Percentiles rank a stretch among this genome's conserved stretches.
Evolutionary conservation across 2,888 invertebrate species (phyloP).

Genomic region (Meloe dianella): DNA sequence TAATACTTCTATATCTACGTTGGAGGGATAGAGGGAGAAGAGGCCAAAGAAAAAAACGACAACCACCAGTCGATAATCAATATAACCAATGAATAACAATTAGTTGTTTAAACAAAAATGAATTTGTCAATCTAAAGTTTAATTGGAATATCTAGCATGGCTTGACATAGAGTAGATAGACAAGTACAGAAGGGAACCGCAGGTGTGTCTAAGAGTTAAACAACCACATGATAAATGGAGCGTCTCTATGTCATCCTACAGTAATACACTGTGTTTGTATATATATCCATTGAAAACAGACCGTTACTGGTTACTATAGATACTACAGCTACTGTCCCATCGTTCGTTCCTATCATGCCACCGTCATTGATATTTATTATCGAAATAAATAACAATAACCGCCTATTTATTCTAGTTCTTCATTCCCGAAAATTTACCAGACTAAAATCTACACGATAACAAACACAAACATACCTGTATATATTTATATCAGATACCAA

Average conservation of each 20-base stretch:
- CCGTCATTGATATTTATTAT: constrained; percentile 58
- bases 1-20: constrained; percentile 34
- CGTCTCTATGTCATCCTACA: constrained; percentile 43
- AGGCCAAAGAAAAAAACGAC: background rate
- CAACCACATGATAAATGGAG: constrained; percentile 49
- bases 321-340: constrained; percentile 36
- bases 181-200: constrained; percentile 40
- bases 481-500: background rate
- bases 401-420: constrained; percentile 55
- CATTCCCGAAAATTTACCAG: constrained; percentile 47
- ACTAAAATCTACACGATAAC: constrained; percentile 28
- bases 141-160: constrained; percentile 52
- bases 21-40: constrained; percentile 39
- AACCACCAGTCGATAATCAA: constrained; percentile 12
- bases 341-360: constrained; percentile 27
- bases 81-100: constrained; percentile 44
- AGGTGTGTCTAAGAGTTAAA: constrained; percentile 45
- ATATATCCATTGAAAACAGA: background rate
- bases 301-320: background rate
- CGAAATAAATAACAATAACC: constrained; percentile 58
- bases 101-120: constrained; percentile 48
- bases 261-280: constrained; percentile 36
- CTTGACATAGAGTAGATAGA: constrained; percentile 37
- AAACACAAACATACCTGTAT: background rate
- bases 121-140: constrained; percentile 57